phyloP scores from a whole-genome alignment of 2,888 invertebrate species.

The Eilema depressum region DNA sequence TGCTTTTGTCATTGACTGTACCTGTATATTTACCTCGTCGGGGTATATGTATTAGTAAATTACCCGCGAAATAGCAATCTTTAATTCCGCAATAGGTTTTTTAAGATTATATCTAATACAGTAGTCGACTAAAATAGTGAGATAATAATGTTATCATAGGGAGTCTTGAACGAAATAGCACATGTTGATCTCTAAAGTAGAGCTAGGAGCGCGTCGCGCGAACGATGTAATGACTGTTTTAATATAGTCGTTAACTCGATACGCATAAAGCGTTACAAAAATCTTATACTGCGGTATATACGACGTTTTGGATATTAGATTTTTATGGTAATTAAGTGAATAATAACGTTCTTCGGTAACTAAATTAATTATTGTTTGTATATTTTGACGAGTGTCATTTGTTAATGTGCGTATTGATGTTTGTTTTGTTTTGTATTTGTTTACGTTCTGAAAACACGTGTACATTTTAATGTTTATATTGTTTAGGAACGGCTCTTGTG shows the following conservation, averaged over 20 bases:
- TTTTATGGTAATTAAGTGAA: slow-evolving; percentile 10
- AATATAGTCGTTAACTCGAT: not conserved
- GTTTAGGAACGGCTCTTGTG: not conserved
- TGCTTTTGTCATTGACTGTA: not conserved
- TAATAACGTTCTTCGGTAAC: not conserved
- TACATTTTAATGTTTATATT: not conserved
- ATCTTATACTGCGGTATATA: not conserved
- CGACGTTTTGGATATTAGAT: not conserved
- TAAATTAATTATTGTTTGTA: slow-evolving; percentile 10
- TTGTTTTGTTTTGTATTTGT: slow-evolving; percentile 20
- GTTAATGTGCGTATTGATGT: slow-evolving; percentile 1
- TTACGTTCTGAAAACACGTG: slow-evolving; percentile 37
- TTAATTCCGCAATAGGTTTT: not conserved
- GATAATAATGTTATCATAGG: not conserved
- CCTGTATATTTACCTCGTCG: no score
- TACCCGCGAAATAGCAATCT: no score
- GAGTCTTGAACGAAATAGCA: slow-evolving; percentile 2
- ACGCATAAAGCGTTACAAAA: slow-evolving; percentile 3
- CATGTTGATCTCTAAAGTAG: not conserved
- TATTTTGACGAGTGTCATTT: slow-evolving; percentile 5
- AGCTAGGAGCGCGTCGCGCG: not conserved
- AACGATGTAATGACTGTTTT: not conserved
- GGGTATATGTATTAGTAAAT: no score
- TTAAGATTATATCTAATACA: not conserved
- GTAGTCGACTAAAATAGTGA: not conserved